These are phyloP conservation scores for Sebastes paucispinis DNA, from an alignment of 2,797 vertebrate genomes.

Conservation along the genomic window DNA sequence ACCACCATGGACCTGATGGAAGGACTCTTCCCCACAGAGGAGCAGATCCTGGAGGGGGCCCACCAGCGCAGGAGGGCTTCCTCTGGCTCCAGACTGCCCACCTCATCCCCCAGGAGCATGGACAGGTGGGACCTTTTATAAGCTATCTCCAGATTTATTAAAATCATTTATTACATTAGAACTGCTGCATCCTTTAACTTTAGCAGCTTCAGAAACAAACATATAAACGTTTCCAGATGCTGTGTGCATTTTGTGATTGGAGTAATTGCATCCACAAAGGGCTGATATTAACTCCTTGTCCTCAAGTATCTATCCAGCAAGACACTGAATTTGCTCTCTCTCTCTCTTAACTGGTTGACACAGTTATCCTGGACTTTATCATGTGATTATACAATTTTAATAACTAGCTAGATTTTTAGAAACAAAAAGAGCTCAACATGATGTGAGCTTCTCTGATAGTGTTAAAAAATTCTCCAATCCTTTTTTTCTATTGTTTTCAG, in stretches of 20 bases:
- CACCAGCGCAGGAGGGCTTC: constrained; percentile 87
- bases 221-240: neutral
- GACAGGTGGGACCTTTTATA: constrained; percentile 61
- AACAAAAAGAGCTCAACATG: neutral
- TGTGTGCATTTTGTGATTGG: neutral
- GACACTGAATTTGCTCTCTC: no score
- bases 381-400: no score
- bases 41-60: constrained; percentile 87
- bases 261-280: neutral
- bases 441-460: neutral
- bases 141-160: no score
- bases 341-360: no score
- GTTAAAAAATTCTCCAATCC: no score
- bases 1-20: constrained; percentile 98
- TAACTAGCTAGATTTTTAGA: neutral
- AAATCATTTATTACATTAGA: neutral
- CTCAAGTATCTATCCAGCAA: no score
- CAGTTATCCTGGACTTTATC: neutral
- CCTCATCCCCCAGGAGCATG: constrained; percentile 74
- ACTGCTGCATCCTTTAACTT: neutral
- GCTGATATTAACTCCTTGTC: no score
- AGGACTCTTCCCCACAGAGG: constrained; percentile 92
- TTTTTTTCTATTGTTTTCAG: no score
- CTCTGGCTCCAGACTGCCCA: constrained; percentile 63
- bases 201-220: neutral